phyloP scores from a whole-genome alignment of 2,113 vertebrate species.

The Puma concolor region DNA sequence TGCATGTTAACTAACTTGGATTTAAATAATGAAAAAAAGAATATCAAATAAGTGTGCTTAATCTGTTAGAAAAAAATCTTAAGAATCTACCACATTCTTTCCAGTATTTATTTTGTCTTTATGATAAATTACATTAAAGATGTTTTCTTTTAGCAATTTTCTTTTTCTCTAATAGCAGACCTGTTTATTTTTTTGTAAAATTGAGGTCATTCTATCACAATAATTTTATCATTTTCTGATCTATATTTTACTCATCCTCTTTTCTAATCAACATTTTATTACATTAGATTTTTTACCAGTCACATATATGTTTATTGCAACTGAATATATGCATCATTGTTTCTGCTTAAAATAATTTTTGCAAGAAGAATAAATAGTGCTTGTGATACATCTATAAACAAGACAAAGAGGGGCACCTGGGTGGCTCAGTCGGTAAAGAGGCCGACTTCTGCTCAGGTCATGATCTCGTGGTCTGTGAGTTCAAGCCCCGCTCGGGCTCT shows the following conservation, averaged over 20 bases:
- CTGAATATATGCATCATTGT: neutral
- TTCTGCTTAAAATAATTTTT: neutral
- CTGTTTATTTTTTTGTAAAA: neutral
- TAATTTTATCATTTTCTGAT: neutral
- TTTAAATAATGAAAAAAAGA: neutral
- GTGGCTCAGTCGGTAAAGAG: too few relatives aligned
- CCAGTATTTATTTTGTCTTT: neutral
- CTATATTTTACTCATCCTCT: neutral
- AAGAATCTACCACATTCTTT: neutral
- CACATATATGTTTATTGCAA: neutral
- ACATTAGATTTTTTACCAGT: neutral
- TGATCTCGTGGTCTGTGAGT: too few relatives aligned
- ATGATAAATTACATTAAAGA: neutral
- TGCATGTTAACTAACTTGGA: too few relatives aligned
- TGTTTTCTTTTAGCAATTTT: neutral
- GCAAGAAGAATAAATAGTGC: neutral
- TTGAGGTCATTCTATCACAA: neutral
- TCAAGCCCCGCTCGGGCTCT: too few relatives aligned
- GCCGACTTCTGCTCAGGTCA: too few relatives aligned
- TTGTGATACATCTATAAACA: neutral
- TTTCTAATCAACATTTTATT: neutral
- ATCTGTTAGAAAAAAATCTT: constrained; percentile 6
- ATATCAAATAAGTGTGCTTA: neutral
- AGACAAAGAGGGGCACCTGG: neutral
- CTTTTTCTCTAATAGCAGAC: neutral